Percentiles rank a stretch among this genome's conserved stretches.
Evolutionary conservation across 2,797 vertebrate genomes (phyloP).

Genomic region (Limnodromus scolopaceus): DNA sequence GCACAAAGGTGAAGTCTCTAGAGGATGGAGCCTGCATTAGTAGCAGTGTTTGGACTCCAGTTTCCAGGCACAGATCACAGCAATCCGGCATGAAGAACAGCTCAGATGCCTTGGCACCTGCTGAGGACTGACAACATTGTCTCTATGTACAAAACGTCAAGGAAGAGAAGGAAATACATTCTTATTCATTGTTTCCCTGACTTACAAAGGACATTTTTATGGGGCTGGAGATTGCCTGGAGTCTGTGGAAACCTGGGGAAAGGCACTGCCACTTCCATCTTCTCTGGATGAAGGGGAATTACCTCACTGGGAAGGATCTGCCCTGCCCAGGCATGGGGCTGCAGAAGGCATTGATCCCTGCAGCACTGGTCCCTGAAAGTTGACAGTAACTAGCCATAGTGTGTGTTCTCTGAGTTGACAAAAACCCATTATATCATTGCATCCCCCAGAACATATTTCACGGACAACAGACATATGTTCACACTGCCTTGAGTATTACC

Average conservation of each 20-base stretch:
- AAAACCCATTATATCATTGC: not conserved
- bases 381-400: not conserved
- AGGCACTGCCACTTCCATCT: not conserved
- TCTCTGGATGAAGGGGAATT: not conserved
- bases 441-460: not conserved
- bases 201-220: not conserved
- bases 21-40: not conserved
- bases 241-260: not conserved
- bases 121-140: not conserved
- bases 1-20: not conserved
- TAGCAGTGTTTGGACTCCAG: not conserved
- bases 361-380: not conserved
- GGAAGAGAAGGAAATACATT: not conserved
- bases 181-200: not conserved
- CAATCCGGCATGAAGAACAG: not conserved
- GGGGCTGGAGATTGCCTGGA: not conserved
- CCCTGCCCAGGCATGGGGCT: not conserved
- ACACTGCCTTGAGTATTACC: not conserved
- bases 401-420: not conserved
- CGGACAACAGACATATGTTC: not conserved
- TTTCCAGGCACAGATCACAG: not conserved
- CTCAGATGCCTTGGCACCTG: not conserved
- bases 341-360: rapidly evolving
- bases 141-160: not conserved
- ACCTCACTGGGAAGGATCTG: not conserved